Base-by-base conservation (phyloP, 1,140 invertebrate genomes). In the Pseudomyrmex sp. region DNA sequence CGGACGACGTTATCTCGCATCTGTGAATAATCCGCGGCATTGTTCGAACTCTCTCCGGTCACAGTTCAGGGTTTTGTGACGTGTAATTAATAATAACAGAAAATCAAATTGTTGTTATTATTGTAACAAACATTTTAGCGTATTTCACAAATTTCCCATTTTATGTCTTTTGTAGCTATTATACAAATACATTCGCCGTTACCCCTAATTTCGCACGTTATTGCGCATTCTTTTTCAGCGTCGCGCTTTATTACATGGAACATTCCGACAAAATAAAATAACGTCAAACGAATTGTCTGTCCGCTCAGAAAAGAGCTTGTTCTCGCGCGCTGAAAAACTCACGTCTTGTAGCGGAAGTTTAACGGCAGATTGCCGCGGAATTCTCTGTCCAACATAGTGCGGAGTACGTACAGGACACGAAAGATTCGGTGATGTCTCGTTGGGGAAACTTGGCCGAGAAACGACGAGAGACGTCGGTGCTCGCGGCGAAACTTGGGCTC, bases 361-460 rank as follows among this genome's bases (percentile, higher is more conserved):
- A 50, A 59, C 68, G 56, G 13, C 66, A 7, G 61, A 20, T 59
- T 74, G 63, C 58, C 48, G 62, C 46, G 44, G 12, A 84, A 87
- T 50, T 87, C 70, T 59, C 54, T 20, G 46, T 26, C 2, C 18
- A n/a, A 3, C 54, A 23, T 52, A 70, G 18, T n/a, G n/a, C 69
- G 35, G 4, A 35, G 48, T 80, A 74, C 23, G 73, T 74, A 35
- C 68, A 65, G 15, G 65, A 59, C 23, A 85, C 65, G 65, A 85
- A 88, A 82, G 82, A 87, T 82, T 85, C 69, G 65, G 50, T 75
- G 35, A 35, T 35, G 50, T n/a, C 63, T 84, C 85, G 82, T 87
- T 87, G 86, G 76, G 12, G 69, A 88, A 88, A 88, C 85, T 88
- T 88, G 69, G 20, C 48, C 70, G 18, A 18, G 56, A 50, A 20